Evolutionary conservation across 2,888 invertebrate genomes (phyloP).

Genomic region (Pristionchus exspectatus): DNA sequence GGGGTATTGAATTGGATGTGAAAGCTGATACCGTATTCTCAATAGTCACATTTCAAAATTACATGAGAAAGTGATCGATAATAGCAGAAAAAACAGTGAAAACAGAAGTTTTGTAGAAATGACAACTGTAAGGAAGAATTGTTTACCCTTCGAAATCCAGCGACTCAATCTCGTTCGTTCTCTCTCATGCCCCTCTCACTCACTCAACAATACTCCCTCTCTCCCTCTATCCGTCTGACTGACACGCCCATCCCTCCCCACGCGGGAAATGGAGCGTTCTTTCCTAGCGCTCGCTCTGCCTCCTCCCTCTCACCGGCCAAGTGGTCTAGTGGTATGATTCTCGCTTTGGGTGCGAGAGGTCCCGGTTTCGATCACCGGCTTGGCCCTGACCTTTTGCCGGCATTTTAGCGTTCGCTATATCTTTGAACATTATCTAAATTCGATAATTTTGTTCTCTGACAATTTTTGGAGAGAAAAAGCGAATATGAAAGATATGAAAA

Average conservation of each 20-base stretch:
- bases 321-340: slow-evolving; percentile 76
- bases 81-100: too few relatives aligned
- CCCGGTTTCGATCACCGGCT: slow-evolving; percentile 72
- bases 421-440: too few relatives aligned
- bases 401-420: background rate
- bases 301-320: slow-evolving; percentile 30
- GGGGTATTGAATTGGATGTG: too few relatives aligned
- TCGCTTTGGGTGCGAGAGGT: slow-evolving; percentile 76
- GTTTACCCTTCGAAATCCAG: background rate
- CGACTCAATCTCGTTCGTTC: background rate
- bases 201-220: background rate
- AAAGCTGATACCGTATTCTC: too few relatives aligned
- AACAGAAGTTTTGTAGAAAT: too few relatives aligned
- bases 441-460: too few relatives aligned
- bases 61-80: too few relatives aligned
- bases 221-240: background rate
- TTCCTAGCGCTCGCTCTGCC: slow-evolving; percentile 15
- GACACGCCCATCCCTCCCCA: background rate
- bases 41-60: too few relatives aligned
- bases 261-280: background rate
- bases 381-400: slow-evolving; percentile 52
- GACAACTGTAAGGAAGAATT: background rate
- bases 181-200: background rate
- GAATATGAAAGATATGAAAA: too few relatives aligned
- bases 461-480: too few relatives aligned